phyloP scores from a whole-genome alignment of 2,797 vertebrate species.

The Chrosomus eos region DNA sequence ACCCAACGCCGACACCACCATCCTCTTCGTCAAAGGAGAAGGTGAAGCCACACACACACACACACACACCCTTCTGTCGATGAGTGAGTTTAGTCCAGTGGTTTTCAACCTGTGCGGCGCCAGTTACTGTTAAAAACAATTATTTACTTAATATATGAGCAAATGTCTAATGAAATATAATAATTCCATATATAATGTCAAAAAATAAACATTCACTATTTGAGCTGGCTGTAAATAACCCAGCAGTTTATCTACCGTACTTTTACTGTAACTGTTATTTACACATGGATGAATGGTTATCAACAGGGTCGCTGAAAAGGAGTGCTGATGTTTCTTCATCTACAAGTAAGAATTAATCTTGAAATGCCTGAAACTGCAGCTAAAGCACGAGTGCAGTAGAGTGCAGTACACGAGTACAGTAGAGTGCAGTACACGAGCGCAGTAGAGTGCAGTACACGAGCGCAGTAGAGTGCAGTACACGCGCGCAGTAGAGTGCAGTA shows the following conservation, averaged over 20 bases:
- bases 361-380: neutral
- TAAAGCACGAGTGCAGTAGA: too few species aligned
- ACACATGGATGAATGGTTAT: neutral
- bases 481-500: too few species aligned
- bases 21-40: constrained; percentile 97
- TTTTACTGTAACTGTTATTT: neutral
- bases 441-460: too few species aligned
- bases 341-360: neutral
- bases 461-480: too few species aligned
- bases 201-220: neutral
- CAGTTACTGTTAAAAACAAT: neutral
- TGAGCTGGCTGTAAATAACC: neutral
- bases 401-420: too few species aligned
- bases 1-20: constrained; percentile 94
- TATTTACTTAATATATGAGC: neutral
- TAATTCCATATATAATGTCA: neutral
- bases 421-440: too few species aligned
- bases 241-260: neutral
- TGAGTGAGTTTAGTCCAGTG: neutral
- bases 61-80: too few species aligned
- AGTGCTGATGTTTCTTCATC: neutral
- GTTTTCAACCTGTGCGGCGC: neutral
- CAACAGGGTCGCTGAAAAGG: neutral
- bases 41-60: constrained; percentile 74
- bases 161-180: neutral